Conservation (phyloP, 2,888 invertebrate genomes). For the Lepidocyrtoides sp. region DNA sequence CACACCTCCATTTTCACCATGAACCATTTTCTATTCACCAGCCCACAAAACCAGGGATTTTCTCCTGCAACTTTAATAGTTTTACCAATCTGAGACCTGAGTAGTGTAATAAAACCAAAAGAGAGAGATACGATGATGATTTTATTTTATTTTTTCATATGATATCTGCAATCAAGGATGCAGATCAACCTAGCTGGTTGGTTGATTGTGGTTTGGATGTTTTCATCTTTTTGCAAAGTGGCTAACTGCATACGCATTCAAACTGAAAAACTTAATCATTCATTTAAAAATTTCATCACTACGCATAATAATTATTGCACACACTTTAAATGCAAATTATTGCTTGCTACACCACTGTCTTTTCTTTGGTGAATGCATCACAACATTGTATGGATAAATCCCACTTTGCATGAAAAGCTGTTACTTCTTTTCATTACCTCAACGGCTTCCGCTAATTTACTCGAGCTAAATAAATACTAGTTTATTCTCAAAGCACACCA, state of each 20-base stretch:
- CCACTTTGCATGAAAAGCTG: conserved; percentile 31
- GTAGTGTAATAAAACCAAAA: not conserved
- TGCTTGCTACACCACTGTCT: too few species aligned
- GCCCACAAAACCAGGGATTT: conserved; percentile 46
- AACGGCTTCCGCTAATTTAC: not conserved
- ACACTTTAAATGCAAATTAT: too few species aligned
- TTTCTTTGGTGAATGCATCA: too few species aligned
- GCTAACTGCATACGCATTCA: not conserved
- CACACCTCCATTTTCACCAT: conserved; percentile 22
- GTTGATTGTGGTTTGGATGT: not conserved
- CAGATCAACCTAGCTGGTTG: not conserved
- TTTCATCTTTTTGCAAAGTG: not conserved
- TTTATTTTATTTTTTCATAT: too few species aligned
- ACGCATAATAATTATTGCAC: not conserved
- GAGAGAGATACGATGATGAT: not conserved
- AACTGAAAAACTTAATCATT: conserved; percentile 5
- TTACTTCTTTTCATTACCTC: conserved; percentile 4
- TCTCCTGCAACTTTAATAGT: conserved; percentile 49
- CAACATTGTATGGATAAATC: conserved; percentile 64
- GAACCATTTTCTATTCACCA: conserved; percentile 7
- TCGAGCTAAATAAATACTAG: conserved; percentile 29
- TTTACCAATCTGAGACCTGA: not conserved
- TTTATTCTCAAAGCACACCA: not conserved
- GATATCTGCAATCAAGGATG: not conserved
- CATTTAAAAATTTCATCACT: conserved; percentile 14